These are phyloP conservation scores for Ophion obscuratus DNA, from an alignment of 2,888 invertebrate species.

Conservation along the genomic window DNA sequence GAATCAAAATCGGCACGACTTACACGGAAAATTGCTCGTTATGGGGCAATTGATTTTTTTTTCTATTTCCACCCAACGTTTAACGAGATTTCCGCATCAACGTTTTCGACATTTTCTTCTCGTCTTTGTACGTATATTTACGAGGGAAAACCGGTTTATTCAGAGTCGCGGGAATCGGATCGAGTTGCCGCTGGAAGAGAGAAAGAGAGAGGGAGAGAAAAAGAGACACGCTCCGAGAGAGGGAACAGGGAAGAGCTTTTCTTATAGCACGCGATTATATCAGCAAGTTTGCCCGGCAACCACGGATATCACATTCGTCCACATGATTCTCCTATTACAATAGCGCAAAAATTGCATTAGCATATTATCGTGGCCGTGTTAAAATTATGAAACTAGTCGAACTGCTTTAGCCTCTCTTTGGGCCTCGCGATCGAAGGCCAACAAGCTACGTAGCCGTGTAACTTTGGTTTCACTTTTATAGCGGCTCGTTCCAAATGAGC, in stretches of 20 bases:
- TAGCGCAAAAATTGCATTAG: conserved; percentile 58
- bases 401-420: conserved; percentile 20
- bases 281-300: conserved; percentile 47
- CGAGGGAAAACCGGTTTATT: conserved; percentile 42
- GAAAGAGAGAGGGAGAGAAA: conserved; percentile 79
- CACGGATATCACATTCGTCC: conserved; percentile 60
- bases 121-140: conserved; percentile 21
- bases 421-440: conserved; percentile 13
- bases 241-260: conserved; percentile 86
- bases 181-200: conserved; percentile 29
- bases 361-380: conserved; percentile 54
- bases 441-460: not conserved
- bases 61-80: not conserved
- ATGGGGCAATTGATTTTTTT: not conserved
- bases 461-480: conserved; percentile 59
- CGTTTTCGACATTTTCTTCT: not conserved
- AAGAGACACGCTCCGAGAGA: conserved; percentile 86
- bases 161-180: conserved; percentile 45
- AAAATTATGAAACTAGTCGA: conserved; percentile 59
- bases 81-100: not conserved
- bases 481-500: not conserved
- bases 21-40: not conserved
- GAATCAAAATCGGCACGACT: not conserved
- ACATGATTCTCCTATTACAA: conserved; percentile 64
- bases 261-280: conserved; percentile 73